These are phyloP conservation scores for Drosophila insularis DNA, from an alignment of 1,140 invertebrate genomes.

Conservation along the genomic window DNA sequence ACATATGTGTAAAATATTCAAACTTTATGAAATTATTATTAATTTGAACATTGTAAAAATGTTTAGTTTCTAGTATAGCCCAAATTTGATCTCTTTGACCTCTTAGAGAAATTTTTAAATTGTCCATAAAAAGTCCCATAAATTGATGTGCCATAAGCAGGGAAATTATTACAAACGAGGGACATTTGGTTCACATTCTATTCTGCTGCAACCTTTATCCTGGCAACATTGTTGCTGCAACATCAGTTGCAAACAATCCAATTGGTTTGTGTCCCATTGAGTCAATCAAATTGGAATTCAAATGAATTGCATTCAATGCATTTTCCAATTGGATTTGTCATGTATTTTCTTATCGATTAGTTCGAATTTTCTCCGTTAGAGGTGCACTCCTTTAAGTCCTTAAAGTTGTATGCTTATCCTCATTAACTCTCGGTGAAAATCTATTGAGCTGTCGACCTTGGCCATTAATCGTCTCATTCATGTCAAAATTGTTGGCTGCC, in stretches of 20 bases:
- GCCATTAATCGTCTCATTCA: conserved; percentile 75
- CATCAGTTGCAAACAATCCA: neutral
- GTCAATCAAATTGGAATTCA: neutral
- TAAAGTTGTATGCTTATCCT: conserved; percentile 24
- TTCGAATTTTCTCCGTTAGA: conserved; percentile 17
- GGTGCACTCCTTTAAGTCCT: conserved; percentile 54
- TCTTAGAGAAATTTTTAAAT: no score
- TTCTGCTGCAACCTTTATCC: conserved; percentile 1
- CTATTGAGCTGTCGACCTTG: conserved; percentile 68
- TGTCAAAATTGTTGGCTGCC: conserved; percentile 62
- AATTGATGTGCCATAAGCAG: neutral
- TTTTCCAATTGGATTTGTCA: neutral
- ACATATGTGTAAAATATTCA: no score
- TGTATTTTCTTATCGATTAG: neutral
- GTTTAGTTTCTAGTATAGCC: no score
- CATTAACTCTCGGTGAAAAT: neutral
- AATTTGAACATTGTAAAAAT: no score
- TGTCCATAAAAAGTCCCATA: neutral
- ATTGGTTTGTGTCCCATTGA: neutral
- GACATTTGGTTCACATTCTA: neutral
- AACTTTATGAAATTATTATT: no score
- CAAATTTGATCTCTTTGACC: no score
- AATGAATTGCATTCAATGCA: neutral
- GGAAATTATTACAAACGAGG: neutral
- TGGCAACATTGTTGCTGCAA: conserved; percentile 17